Conservation (phyloP, 2,113 vertebrate genomes). For the Peromyscus leucopus region DNA sequence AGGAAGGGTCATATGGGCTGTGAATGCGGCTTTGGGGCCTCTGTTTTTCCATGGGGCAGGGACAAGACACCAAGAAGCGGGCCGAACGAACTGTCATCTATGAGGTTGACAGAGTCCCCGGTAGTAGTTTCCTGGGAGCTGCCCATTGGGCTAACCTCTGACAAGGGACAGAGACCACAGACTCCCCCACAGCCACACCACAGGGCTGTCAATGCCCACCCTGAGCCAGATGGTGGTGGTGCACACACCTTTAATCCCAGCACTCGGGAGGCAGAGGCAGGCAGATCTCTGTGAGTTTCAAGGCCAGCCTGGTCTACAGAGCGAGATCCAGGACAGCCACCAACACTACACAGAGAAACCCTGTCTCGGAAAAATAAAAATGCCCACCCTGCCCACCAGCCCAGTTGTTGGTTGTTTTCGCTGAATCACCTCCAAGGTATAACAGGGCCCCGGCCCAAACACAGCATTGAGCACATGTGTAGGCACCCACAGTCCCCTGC, state of each 20-base stretch:
- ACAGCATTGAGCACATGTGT: background rate
- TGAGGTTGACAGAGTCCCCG: background rate
- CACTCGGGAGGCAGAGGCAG: too few species aligned
- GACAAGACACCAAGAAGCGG: background rate
- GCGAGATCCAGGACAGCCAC: too few species aligned
- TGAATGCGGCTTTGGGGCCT: background rate
- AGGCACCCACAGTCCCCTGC: background rate
- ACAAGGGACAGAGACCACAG: accelerated
- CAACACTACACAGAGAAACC: too few species aligned
- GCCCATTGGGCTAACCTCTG: background rate
- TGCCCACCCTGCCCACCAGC: background rate
- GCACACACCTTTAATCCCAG: too few species aligned
- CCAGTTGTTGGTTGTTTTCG: background rate
- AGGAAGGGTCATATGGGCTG: too few species aligned
- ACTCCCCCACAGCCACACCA: background rate
- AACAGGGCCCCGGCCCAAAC: background rate
- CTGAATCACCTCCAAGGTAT: background rate
- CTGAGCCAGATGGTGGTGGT: background rate
- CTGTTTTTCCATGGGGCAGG: background rate
- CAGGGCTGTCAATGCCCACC: background rate
- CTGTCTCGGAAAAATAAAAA: background rate
- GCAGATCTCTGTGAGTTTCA: too few species aligned
- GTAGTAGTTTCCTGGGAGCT: background rate
- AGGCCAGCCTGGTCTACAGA: too few species aligned
- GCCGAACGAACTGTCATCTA: background rate